phyloP scores from a whole-genome alignment of 1,140 invertebrate species.

The Cydia strobilella region DNA sequence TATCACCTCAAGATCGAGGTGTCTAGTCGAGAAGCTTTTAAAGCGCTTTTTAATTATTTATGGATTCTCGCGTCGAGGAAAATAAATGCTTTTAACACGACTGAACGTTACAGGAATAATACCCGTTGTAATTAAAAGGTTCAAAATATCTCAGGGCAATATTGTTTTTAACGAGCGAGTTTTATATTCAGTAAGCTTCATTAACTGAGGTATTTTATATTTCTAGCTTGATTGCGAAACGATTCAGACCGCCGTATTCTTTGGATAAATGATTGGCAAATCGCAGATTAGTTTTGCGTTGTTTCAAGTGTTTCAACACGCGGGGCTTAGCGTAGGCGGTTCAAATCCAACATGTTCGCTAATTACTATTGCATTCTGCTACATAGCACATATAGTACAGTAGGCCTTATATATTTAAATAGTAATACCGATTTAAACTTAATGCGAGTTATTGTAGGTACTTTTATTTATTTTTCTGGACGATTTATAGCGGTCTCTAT shows the following conservation, averaged over 20 bases:
- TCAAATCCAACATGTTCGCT: background rate
- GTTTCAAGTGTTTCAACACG: background rate
- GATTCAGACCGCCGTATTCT: background rate
- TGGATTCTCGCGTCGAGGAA: background rate
- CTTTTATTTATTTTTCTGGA: background rate
- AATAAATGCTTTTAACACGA: background rate
- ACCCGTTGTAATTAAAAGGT: background rate
- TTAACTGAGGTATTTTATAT: background rate
- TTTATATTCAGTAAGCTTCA: background rate
- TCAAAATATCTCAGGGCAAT: background rate
- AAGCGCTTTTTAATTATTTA: constrained; percentile 1
- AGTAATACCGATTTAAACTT: background rate
- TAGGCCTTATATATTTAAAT: background rate
- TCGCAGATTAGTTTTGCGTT: background rate
- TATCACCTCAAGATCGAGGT: too few relatives aligned
- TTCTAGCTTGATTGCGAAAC: background rate
- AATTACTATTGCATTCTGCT: background rate
- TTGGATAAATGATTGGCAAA: background rate
- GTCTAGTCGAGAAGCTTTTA: background rate
- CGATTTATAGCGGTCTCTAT: background rate
- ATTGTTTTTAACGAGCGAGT: background rate
- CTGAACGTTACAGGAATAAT: background rate
- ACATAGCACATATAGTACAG: background rate
- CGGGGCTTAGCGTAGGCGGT: too few relatives aligned
- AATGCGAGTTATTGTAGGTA: too few relatives aligned